These are phyloP conservation scores for Furnarius figulus DNA, from an alignment of 2,113 vertebrate species.

Conservation along the genomic window DNA sequence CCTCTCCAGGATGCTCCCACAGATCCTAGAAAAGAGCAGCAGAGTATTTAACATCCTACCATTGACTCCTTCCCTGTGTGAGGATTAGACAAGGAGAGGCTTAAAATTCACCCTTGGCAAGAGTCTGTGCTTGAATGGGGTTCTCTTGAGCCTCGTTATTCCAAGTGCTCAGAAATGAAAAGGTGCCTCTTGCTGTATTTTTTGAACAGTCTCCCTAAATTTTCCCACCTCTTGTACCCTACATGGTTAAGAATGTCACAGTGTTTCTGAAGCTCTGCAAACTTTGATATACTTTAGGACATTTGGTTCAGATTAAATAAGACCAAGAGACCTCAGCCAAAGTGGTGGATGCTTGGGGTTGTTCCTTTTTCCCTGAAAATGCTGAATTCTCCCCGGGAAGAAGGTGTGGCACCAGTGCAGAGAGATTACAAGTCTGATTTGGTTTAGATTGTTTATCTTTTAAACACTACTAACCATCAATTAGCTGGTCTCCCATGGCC, in stretches of 20 bases:
- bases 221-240: neutral
- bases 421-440: neutral
- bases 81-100: neutral
- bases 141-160: neutral
- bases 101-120: neutral
- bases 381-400: neutral
- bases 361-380: neutral
- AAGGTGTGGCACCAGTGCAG: neutral
- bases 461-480: constrained; percentile 66
- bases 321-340: neutral
- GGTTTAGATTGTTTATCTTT: constrained; percentile 68
- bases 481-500: constrained; percentile 53
- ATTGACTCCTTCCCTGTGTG: neutral
- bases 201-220: neutral
- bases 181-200: neutral
- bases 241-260: neutral
- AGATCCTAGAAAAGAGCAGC: neutral
- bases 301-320: neutral
- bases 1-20: constrained; percentile 25
- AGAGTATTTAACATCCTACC: neutral
- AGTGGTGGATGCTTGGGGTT: neutral
- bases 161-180: neutral
- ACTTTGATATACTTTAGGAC: neutral
- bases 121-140: neutral
- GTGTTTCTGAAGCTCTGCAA: neutral